Base-by-base conservation (phyloP, 2,113 vertebrate genomes). In the Hippocampus mohnikei region DNA sequence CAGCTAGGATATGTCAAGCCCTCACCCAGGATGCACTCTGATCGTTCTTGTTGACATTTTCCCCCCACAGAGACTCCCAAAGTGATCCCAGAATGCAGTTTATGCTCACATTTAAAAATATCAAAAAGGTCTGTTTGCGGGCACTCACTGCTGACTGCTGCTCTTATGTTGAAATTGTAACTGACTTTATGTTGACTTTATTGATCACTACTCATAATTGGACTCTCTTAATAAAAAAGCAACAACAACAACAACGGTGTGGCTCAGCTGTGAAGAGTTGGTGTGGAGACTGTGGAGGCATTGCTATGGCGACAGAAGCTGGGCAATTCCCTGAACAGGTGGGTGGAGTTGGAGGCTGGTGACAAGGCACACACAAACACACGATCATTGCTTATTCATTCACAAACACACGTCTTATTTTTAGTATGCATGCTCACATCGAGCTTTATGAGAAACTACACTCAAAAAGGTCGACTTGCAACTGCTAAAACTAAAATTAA, bases 261-360 rank as follows among this genome's bases (percentile, higher is more conserved):
- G 66, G 69, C 40, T 70, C 29, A 2, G 52, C 72, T 20, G 62
- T 72, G 73, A 74, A 66, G 77, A 77, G 72, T 72, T 59, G 2
- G 75, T 46, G 66, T 80, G 73, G 80, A 78, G 72, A 84, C 41
- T 13, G 66, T 5, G 55, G 2, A 64, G 8, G 53, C 53, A 84
- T 90, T 90, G 87, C 88, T 76, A 86, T 8, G 72, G 86, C 64
- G 5, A 90, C 75, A 15, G 76, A 73, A 68, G 65, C 60, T 46
- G 58, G 80, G 78, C 76, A 72, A 88, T 83, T 88, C 88, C 81
- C 78, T 21, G 70, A 67, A 75, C 77, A 82, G 84, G 79, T 87
- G 80, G 87, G 84, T 66, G 76, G 75, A 83, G 81, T 82, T 1
- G 41, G 16, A 62, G 75, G 59, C 71, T 72, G 73, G 67, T 62